Base-by-base conservation (phyloP, 2,113 vertebrate genomes). In the Limnothrissa miodon region DNA sequence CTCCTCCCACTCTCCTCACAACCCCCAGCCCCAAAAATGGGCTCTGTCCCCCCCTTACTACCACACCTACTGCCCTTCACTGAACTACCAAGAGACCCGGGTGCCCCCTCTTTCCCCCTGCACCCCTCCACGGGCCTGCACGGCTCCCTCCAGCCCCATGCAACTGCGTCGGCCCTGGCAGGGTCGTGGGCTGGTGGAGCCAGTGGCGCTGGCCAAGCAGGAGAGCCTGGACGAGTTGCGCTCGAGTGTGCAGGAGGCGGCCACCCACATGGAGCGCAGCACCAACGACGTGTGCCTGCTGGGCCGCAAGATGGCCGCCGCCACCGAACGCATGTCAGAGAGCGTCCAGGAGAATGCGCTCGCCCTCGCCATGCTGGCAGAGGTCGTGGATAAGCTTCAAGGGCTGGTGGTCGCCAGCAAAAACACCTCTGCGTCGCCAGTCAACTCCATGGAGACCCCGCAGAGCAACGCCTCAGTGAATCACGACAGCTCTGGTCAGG, bases 341-440 rank as follows among this genome's bases (percentile, higher is more conserved):
- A 92, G 89, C 0, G 90, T 93, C 21, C 91, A 91, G 83, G 92
- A 93, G 83, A 93, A 93, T 83, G 90, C 93, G 3, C 90, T 88
- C 46, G 91, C 93, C 10, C 45, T 94, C 59, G 62, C 84, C 4
- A 87, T 93, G 42, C 90, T 94, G 83, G 85, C 88, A 0, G 86
- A 91, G 86, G 90, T 92, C 46, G 89, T 94, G 59, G 90, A 92
- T 19, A 89, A 84, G 46, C 89, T 94, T 23, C 92, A 94, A 81
- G 79, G 7, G 0, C 81, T 92, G 33, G 82, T 94, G 0, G 7
- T 79, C 1, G 1, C 82, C 80, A 48, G 79, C 79, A 81, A 59
- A 51, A 33, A 11, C 84, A 0, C 59, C n/a, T 66, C 59, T 0
- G 8, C 1, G 11, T 66, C 59, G 51, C 51, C 51, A 4, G 21